Evolutionary conservation across 2,888 invertebrate genomes (phyloP).

Genomic region (Ochropleura plecta): DNA sequence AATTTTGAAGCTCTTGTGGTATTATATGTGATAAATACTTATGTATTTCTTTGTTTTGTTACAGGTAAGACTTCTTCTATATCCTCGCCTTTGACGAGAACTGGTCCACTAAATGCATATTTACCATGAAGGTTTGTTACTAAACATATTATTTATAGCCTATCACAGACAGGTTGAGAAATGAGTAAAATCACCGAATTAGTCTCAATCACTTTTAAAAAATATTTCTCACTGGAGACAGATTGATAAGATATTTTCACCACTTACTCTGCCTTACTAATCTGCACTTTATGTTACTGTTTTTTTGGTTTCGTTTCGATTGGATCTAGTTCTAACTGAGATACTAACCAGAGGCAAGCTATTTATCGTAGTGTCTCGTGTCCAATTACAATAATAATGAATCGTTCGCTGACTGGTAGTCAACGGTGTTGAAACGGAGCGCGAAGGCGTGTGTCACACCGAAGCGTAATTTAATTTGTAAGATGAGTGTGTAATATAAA

Average conservation of each 20-base stretch:
- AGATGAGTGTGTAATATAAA: conserved; percentile 42
- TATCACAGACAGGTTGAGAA: not conserved
- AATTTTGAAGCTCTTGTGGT: no score
- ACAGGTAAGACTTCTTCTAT: conserved; percentile 50
- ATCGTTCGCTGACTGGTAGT: conserved; percentile 75
- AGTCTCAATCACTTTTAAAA: conserved; percentile 61
- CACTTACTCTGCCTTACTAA: conserved; percentile 39
- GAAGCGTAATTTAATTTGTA: conserved; percentile 58
- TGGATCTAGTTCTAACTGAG: conserved; percentile 59
- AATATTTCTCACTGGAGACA: conserved; percentile 71
- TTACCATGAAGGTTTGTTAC: conserved; percentile 29
- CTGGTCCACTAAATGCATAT: not conserved
- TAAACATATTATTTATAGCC: not conserved
- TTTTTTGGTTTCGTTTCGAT: conserved; percentile 63
- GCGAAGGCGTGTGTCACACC: conserved; percentile 70
- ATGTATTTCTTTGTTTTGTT: conserved; percentile 44
- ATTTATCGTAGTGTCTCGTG: conserved; percentile 81
- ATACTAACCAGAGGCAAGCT: conserved; percentile 75
- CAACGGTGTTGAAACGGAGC: conserved; percentile 71
- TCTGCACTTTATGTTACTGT: conserved; percentile 55
- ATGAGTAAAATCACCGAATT: conserved; percentile 35
- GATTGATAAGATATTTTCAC: conserved; percentile 71
- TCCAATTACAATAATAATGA: conserved; percentile 85
- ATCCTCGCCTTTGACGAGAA: not conserved
- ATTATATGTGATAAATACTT: conserved; percentile 8